A percentile compares a stretch with the other conserved stretches of the same genome.
phyloP scores from a whole-genome alignment of 2,888 invertebrate species.

The Dicranocentrus wangi region DNA sequence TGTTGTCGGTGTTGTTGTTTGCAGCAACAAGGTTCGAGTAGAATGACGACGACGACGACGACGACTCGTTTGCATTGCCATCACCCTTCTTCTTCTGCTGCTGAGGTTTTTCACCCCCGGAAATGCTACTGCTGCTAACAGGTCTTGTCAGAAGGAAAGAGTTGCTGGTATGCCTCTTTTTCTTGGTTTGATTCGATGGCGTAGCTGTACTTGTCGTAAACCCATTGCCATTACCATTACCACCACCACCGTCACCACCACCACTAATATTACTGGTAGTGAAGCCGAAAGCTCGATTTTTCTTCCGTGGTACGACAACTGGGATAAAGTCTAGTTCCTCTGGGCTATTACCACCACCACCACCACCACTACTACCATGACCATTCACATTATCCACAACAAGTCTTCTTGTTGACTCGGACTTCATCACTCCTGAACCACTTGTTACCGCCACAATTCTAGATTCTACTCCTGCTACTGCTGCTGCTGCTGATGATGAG shows the following conservation, averaged over 20 bases:
- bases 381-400: conserved; percentile 53
- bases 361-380: conserved; percentile 35
- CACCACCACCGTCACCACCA: conserved; percentile 14
- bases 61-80: conserved; percentile 29
- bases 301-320: conserved; percentile 68
- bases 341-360: conserved; percentile 9
- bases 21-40: conserved; percentile 43
- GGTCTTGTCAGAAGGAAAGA: conserved; percentile 45
- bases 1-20: conserved; percentile 48
- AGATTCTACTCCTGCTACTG: conserved; percentile 36
- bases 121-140: conserved; percentile 66
- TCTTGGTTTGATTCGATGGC: conserved; percentile 4
- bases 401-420: conserved; percentile 13
- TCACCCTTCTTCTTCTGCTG: no score
- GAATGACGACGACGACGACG: conserved; percentile 34
- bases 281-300: conserved; percentile 63
- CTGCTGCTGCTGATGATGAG: background rate
- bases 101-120: conserved; percentile 73
- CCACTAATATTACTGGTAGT: conserved; percentile 20
- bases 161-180: conserved; percentile 43
- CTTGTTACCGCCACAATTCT: conserved; percentile 48
- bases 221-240: background rate
- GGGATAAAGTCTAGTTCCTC: conserved; percentile 59
- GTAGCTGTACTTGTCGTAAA: conserved; percentile 19
- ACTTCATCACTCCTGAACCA: conserved; percentile 13